phyloP scores from a whole-genome alignment of 2,113 vertebrate species.

The Salminus brasiliensis region DNA sequence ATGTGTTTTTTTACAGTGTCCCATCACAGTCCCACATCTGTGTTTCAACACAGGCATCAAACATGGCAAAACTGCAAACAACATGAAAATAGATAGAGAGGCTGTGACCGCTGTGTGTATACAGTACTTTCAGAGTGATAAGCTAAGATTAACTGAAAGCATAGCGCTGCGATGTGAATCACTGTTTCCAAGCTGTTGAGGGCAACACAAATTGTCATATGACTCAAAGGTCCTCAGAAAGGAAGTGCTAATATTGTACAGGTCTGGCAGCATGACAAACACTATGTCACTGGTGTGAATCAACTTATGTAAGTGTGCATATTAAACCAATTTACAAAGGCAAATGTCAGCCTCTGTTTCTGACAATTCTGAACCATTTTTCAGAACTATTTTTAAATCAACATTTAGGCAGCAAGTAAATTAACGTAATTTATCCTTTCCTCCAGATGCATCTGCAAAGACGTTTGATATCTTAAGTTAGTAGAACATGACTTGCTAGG shows the following conservation, averaged over 20 bases:
- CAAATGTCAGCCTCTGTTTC: background rate
- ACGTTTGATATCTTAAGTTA: too few relatives aligned
- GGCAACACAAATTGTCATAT: constrained; percentile 12
- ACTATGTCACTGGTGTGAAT: background rate
- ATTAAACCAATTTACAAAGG: background rate
- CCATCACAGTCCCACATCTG: constrained; percentile 24
- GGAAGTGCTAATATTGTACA: background rate
- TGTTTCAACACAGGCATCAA: background rate
- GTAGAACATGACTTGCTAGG: too few relatives aligned
- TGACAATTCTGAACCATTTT: too few relatives aligned
- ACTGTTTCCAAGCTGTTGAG: constrained; percentile 18
- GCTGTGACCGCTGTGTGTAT: background rate
- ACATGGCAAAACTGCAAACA: background rate
- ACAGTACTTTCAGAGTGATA: background rate
- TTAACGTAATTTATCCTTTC: too few relatives aligned
- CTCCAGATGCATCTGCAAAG: too few relatives aligned
- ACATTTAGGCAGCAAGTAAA: too few relatives aligned
- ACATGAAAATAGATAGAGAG: background rate
- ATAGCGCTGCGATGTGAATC: background rate
- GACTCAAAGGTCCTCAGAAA: background rate
- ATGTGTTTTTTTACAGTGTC: background rate
- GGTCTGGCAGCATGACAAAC: background rate
- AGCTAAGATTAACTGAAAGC: background rate
- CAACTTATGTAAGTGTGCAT: background rate
- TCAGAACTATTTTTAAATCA: too few relatives aligned